phyloP scores from a whole-genome alignment of 2,888 invertebrate species.

The Drosophila ustulata region DNA sequence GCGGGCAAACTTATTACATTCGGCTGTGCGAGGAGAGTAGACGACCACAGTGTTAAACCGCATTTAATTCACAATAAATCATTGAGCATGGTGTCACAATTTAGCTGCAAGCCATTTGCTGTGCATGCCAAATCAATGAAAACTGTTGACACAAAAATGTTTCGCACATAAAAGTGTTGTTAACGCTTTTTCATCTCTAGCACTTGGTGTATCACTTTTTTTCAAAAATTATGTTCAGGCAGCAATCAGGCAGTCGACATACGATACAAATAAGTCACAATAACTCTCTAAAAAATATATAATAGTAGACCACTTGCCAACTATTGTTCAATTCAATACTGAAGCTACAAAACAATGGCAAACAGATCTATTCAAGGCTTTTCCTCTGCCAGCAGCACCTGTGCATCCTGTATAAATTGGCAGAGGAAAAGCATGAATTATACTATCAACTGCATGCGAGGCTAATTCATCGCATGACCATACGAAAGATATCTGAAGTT shows the following conservation, averaged over 20 bases:
- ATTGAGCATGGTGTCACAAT: conserved; percentile 33
- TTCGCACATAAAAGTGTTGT: background rate
- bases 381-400: conserved; percentile 21
- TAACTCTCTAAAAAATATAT: background rate
- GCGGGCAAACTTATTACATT: conserved; percentile 26
- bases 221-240: background rate
- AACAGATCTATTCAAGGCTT: background rate
- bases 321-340: background rate
- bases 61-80: conserved; percentile 69
- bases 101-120: conserved; percentile 33
- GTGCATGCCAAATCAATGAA: conserved; percentile 12
- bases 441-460: background rate
- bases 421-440: background rate
- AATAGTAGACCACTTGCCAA: background rate
- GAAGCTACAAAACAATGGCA: background rate
- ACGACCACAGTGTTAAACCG: conserved; percentile 35
- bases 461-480: background rate
- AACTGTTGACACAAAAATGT: background rate
- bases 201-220: background rate
- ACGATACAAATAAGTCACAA: conserved; percentile 4
- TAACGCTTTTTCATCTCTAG: background rate
- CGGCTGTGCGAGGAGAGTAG: conserved; percentile 9
- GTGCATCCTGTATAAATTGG: too few species aligned
- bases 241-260: background rate
- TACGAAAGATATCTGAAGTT: background rate